Percentiles rank a stretch among this genome's conserved stretches.
Conservation (phyloP, 2,113 vertebrate genomes). For the Hiodon alosoides region DNA sequence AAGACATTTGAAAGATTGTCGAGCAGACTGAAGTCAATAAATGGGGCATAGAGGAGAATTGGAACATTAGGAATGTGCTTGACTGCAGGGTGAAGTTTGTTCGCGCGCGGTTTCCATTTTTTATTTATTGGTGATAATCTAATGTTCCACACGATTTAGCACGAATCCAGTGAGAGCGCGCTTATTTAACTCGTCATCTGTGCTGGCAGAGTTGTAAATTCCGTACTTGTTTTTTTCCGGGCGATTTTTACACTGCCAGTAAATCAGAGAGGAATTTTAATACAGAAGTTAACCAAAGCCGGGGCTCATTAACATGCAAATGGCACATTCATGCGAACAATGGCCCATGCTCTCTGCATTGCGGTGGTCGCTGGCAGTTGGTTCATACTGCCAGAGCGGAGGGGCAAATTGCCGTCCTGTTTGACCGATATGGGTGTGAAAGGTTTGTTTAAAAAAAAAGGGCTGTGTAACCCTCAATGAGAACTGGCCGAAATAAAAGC, state of each 20-base stretch:
- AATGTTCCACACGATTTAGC: not conserved
- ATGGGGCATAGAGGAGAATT: too few species aligned
- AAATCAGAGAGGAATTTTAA: slow-evolving; percentile 39
- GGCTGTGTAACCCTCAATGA: not conserved
- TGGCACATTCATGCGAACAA: slow-evolving; percentile 32
- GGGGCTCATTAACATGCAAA: slow-evolving; percentile 24
- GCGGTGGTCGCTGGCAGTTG: not conserved
- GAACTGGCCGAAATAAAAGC: not conserved
- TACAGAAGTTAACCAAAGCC: slow-evolving; percentile 41
- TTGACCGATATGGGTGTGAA: too few species aligned
- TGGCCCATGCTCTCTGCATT: slow-evolving; percentile 24
- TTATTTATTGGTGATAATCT: not conserved
- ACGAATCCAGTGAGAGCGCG: not conserved
- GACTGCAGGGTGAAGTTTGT: too few species aligned
- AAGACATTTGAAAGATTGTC: too few species aligned
- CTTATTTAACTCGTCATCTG: slow-evolving; percentile 30
- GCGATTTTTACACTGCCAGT: slow-evolving; percentile 36
- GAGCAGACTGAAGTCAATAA: too few species aligned
- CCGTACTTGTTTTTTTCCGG: slow-evolving; percentile 33
- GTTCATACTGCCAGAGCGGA: too few species aligned
- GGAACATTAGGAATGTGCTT: too few species aligned
- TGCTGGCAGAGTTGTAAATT: slow-evolving; percentile 37
- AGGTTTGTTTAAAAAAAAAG: not conserved
- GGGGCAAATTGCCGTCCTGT: too few species aligned
- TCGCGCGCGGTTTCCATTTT: not conserved